phyloP scores from a whole-genome alignment of 2,797 vertebrate species.

The Cottoperca gobio region DNA sequence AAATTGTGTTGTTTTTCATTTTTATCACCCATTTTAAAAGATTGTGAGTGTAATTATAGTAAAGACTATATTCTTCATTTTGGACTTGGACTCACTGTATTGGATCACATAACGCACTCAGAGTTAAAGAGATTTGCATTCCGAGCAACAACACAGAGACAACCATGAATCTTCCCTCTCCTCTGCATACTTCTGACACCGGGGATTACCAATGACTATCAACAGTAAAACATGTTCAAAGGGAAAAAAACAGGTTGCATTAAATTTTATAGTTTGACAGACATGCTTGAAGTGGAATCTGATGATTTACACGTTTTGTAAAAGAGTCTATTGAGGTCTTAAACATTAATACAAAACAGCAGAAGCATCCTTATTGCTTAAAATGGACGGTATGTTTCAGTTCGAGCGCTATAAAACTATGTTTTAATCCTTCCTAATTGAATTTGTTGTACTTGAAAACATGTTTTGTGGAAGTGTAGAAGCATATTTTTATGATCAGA shows the following conservation, averaged over 20 bases:
- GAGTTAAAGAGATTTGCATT: conserved; percentile 34
- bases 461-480: neutral
- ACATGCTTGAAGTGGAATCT: neutral
- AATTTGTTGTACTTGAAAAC: neutral
- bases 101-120: conserved; percentile 27
- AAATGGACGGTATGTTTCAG: neutral
- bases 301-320: neutral
- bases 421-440: neutral
- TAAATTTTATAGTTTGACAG: neutral
- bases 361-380: neutral
- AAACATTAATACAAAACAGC: neutral
- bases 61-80: neutral
- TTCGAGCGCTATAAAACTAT: neutral
- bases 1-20: neutral
- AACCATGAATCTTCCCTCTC: conserved; percentile 43
- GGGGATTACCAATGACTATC: conserved; percentile 30
- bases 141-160: conserved; percentile 10
- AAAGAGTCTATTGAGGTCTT: neutral
- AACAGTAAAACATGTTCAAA: conserved; percentile 14
- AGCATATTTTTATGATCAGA: neutral
- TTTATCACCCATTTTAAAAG: neutral
- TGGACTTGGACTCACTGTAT: neutral
- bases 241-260: neutral
- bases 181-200: conserved; percentile 38
- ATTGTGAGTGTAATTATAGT: neutral